Percentiles rank a stretch among this genome's conserved stretches.
Evolutionary conservation across 1,140 invertebrate species (phyloP).

Genomic region (Aphelenchoides besseyi): DNA sequence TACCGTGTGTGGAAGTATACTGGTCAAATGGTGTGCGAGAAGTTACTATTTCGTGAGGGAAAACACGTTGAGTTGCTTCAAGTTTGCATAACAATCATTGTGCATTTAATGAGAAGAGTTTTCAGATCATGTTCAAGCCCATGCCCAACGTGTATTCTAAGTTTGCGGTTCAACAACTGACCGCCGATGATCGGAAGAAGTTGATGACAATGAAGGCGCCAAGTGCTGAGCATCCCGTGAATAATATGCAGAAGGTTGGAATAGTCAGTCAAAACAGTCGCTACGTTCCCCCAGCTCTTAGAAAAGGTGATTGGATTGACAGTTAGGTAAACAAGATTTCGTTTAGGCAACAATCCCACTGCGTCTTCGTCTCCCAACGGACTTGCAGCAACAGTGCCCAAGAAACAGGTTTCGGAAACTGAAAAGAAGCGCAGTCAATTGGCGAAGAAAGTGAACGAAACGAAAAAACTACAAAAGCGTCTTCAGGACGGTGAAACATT

Average conservation of each 20-base stretch:
- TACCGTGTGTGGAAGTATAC: conserved; percentile 59
- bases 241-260: conserved; percentile 33
- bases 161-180: conserved; percentile 48
- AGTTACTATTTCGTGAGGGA: conserved; percentile 16
- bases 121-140: conserved; percentile 53
- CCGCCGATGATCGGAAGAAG: conserved; percentile 35
- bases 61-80: conserved; percentile 55
- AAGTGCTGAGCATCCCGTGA: conserved; percentile 23
- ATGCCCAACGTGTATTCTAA: conserved; percentile 42
- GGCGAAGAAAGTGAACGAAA: conserved; percentile 58
- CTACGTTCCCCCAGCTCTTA: conserved; percentile 59
- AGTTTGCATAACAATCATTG: conserved; percentile 32
- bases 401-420: conserved; percentile 34
- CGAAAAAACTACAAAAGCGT: conserved; percentile 43
- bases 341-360: neutral
- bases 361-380: neutral
- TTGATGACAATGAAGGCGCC: conserved; percentile 5
- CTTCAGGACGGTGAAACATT: conserved; percentile 38
- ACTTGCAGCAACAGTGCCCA: conserved; percentile 15
- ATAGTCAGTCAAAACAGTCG: conserved; percentile 37
- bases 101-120: conserved; percentile 6
- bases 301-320: conserved; percentile 39
- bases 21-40: conserved; percentile 49
- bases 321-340: too few relatives aligned
- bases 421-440: conserved; percentile 50